Evolutionary conservation across 2,113 vertebrate species (phyloP).

Genomic region (Hippolais icterina): DNA sequence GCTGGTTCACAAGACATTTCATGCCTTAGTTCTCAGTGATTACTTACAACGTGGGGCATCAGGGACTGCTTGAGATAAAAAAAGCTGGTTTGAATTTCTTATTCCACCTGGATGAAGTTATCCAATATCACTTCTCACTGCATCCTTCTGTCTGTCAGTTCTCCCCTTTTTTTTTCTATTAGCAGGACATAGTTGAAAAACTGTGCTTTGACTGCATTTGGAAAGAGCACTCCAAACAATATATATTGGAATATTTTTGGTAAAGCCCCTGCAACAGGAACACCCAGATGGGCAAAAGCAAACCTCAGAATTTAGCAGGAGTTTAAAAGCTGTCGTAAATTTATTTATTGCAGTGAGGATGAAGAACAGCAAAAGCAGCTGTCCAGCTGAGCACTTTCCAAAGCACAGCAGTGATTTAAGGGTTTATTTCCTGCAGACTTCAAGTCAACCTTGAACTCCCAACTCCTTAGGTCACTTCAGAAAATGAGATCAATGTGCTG

Average conservation of each 20-base stretch:
- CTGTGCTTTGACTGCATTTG: background rate
- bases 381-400: background rate
- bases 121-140: background rate
- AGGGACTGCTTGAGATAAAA: background rate
- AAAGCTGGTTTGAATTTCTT: background rate
- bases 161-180: background rate
- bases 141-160: background rate
- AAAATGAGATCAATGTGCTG: conserved; percentile 15
- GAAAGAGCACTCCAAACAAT: background rate
- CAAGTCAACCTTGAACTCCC: conserved; percentile 44
- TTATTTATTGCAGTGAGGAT: conserved; percentile 1
- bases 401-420: conserved; percentile 38
- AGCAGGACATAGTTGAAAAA: background rate
- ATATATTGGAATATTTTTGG: background rate
- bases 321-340: background rate
- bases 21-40: background rate
- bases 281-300: background rate
- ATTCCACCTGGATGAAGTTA: background rate
- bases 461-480: background rate
- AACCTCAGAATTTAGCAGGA: background rate
- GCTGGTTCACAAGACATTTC: background rate
- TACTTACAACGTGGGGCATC: background rate
- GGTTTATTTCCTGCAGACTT: conserved; percentile 19
- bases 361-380: conserved; percentile 6
- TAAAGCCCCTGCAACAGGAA: background rate